Evolutionary conservation across 1,140 invertebrate genomes (phyloP).

Genomic region (Leptonema lineaticorne): DNA sequence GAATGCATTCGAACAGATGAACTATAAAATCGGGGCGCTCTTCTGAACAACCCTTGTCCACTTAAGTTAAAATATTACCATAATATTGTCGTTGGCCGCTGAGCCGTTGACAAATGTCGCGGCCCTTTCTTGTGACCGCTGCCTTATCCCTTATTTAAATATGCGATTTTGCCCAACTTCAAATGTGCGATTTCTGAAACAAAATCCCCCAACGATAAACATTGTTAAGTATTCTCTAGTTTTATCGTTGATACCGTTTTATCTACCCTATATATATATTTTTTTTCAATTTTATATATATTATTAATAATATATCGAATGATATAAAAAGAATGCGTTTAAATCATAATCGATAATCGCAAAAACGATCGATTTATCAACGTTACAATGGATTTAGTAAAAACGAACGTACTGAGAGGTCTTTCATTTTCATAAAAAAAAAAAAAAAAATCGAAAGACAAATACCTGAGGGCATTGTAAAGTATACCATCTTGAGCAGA

Average conservation of each 20-base stretch:
- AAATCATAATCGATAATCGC: too few species aligned
- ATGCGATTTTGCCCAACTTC: too few species aligned
- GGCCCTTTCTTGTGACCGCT: background rate
- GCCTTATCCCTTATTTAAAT: conserved; percentile 12
- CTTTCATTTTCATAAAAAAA: background rate
- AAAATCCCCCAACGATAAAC: too few species aligned
- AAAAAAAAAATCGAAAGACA: conserved; percentile 8
- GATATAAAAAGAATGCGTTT: too few species aligned
- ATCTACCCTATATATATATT: too few species aligned
- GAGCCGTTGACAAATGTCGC: background rate
- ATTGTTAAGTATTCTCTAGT: too few species aligned
- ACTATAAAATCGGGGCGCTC: conserved; percentile 3
- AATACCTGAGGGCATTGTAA: conserved; percentile 15
- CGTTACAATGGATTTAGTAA: too few species aligned
- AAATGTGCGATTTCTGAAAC: too few species aligned
- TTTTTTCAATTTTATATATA: too few species aligned
- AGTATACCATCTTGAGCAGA: conserved; percentile 6
- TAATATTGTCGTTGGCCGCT: conserved; percentile 13
- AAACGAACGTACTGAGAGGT: background rate
- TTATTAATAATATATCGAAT: too few species aligned
- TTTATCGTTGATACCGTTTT: too few species aligned
- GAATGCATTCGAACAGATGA: background rate
- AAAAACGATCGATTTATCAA: too few species aligned
- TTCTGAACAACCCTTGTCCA: conserved; percentile 3
- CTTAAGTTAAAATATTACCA: conserved; percentile 13